Evolutionary conservation across 2,888 invertebrate species (phyloP).

Genomic region (Adineta ricciae): DNA sequence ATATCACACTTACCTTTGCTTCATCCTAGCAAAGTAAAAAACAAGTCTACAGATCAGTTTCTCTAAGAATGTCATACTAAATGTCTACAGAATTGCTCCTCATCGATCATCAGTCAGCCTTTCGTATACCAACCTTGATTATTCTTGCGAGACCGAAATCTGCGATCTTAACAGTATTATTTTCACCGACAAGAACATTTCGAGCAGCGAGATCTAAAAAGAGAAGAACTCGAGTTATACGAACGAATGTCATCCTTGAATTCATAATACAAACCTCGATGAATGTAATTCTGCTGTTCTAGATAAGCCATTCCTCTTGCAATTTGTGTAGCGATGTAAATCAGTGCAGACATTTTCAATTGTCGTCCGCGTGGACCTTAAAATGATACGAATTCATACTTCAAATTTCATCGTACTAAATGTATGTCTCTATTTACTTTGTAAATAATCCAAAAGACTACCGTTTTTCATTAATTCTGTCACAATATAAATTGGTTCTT

Average conservation of each 20-base stretch:
- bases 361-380: slow-evolving; percentile 74
- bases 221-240: too few species aligned
- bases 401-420: slow-evolving; percentile 20
- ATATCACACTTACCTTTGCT: not conserved
- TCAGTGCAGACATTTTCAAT: not conserved
- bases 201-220: slow-evolving; percentile 38
- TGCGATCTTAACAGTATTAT: slow-evolving; percentile 63
- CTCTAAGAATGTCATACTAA: too few species aligned
- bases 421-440: too few species aligned
- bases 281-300: slow-evolving; percentile 63
- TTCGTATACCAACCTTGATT: too few species aligned
- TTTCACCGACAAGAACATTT: slow-evolving; percentile 52
- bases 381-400: slow-evolving; percentile 76
- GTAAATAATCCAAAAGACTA: slow-evolving; percentile 76
- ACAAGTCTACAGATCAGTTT: not conserved
- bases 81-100: too few species aligned
- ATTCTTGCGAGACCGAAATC: slow-evolving; percentile 90
- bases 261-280: slow-evolving; percentile 58
- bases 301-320: slow-evolving; percentile 60
- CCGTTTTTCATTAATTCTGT: slow-evolving; percentile 89
- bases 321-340: slow-evolving; percentile 39
- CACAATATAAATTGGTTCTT: slow-evolving; percentile 81
- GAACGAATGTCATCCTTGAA: too few species aligned
- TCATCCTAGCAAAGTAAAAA: not conserved
- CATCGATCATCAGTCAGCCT: too few species aligned